phyloP scores from a whole-genome alignment of 2,888 invertebrate species.

The Strigamia transsilvanica region DNA sequence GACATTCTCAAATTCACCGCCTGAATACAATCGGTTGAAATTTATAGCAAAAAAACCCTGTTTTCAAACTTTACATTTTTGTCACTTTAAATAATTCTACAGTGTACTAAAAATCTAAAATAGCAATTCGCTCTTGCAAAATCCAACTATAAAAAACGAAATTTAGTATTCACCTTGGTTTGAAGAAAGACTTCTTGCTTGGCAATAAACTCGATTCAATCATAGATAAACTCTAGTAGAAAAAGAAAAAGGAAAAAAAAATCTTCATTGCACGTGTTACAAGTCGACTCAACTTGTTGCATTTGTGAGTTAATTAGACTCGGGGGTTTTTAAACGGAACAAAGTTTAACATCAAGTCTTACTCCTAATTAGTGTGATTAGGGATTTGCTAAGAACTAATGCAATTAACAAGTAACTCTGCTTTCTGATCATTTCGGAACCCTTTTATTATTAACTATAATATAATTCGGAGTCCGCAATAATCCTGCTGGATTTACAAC shows the following conservation, averaged over 20 bases:
- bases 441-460: not conserved
- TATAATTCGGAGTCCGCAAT: not conserved
- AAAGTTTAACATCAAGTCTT: not conserved
- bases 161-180: slow-evolving; percentile 74
- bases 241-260: not conserved
- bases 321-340: not conserved
- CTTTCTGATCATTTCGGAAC: not conserved
- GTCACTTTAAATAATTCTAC: slow-evolving; percentile 34
- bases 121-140: not conserved
- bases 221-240: slow-evolving; percentile 67
- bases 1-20: slow-evolving; percentile 9
- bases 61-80: slow-evolving; percentile 17
- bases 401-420: not conserved
- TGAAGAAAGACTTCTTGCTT: slow-evolving; percentile 80
- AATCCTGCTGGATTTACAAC: not conserved
- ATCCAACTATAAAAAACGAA: not conserved
- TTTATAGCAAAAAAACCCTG: slow-evolving; percentile 13
- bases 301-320: slow-evolving; percentile 5
- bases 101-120: not conserved
- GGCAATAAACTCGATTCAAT: slow-evolving; percentile 91
- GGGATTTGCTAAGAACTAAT: not conserved
- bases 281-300: slow-evolving; percentile 26
- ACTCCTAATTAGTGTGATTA: not conserved
- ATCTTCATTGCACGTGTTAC: not conserved
- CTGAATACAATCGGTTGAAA: slow-evolving; percentile 13